Base-by-base conservation (phyloP, 2,888 invertebrate genomes). In the Tipula helvola region DNA sequence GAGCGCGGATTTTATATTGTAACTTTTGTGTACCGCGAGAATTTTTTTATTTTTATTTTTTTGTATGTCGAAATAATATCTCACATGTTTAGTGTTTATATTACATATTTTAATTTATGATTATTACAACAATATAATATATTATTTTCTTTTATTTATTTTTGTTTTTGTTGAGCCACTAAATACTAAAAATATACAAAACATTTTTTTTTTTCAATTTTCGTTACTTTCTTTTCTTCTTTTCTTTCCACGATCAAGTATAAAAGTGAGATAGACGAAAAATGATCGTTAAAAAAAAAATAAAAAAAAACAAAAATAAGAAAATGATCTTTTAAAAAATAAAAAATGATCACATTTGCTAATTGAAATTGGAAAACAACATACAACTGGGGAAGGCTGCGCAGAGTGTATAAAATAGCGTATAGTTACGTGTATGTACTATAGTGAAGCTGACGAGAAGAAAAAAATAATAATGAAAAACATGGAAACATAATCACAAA, bases 331-430 rank as follows among this genome's bases (percentile, higher is more conserved):
- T 71, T 52, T 28, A 71, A 28, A 71, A 71, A n/a, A n/a, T n/a
- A n/a, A n/a, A n/a, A 71, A 71, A 71, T 71, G 71, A 71, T 71
- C 71, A 71, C 71, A 71, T 71, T 71, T 71, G 71, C 71, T 71
- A 71, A 71, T 71, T 71, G 71, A 71, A 71, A 71, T 71, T 71
- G 71, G 28, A 71, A 71, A 71, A 28, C 71, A 71, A 71, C 71
- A 71, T 71, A 71, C 28, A 71, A 71, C 71, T 71, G 71, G 71
- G 71, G 71, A 71, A 71, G 71, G 71, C 71, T n/a, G 71, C 71
- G 28, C 71, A 28, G 71, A 71, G 18, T 71, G 71, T 71, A 71
- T 71, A 71, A 28, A 28, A 28, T 28, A 71, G 71, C 71, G 71
- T 71, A 71, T 71, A 71, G 71, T 71, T 71, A 71, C 71, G 71